A percentile compares a stretch with the other conserved stretches of the same genome.
Evolutionary conservation across 2,113 vertebrate species (phyloP).

Genomic region (Centropristis striata): DNA sequence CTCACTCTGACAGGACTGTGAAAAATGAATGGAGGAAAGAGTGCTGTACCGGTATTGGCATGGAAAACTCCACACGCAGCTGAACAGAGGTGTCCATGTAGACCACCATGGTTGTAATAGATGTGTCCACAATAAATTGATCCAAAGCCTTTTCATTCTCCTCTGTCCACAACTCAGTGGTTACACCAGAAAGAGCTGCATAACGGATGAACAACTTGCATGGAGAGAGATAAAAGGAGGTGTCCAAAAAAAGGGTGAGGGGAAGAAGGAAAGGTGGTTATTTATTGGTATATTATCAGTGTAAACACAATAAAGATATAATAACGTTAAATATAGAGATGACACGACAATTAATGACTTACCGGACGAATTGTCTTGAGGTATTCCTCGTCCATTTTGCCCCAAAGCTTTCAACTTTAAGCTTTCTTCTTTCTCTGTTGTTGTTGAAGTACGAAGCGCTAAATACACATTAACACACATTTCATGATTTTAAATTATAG

Average conservation of each 20-base stretch:
- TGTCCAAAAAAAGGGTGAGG: neutral
- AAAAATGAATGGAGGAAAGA: neutral
- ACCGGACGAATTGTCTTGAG: slow-evolving; percentile 47
- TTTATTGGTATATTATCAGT: neutral
- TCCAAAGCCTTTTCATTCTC: slow-evolving; percentile 79
- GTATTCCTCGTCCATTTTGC: slow-evolving; percentile 36
- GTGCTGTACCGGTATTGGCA: slow-evolving; percentile 83
- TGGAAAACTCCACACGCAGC: slow-evolving; percentile 78
- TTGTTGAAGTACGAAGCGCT: neutral
- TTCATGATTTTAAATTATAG: too few species aligned
- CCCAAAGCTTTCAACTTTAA: neutral
- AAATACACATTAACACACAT: neutral
- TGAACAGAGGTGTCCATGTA: slow-evolving; percentile 36
- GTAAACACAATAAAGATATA: neutral
- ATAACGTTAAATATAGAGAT: neutral
- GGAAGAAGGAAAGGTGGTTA: neutral
- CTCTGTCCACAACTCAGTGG: slow-evolving; percentile 82
- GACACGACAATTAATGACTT: neutral
- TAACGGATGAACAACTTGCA: slow-evolving; percentile 65
- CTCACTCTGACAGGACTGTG: neutral
- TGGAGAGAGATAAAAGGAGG: slow-evolving; percentile 12
- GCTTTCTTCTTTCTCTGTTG: neutral
- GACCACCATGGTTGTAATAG: slow-evolving; percentile 74
- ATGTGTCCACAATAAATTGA: slow-evolving; percentile 82
- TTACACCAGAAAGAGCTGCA: slow-evolving; percentile 79